Base-by-base conservation (phyloP, 2,888 invertebrate genomes). In the Trissoscelio sp. region DNA sequence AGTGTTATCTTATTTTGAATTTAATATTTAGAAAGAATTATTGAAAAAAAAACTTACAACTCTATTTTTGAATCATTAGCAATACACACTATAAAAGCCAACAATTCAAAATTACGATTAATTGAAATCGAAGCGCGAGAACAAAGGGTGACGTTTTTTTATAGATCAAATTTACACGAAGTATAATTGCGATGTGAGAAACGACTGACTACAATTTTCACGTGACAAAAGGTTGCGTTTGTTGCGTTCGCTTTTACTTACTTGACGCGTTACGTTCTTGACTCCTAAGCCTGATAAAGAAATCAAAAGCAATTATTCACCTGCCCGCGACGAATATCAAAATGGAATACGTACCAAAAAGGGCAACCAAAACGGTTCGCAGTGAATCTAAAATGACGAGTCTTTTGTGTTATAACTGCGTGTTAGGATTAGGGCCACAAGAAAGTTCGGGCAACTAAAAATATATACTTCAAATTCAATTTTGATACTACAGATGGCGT, bases 281-380 rank as follows among this genome's bases (percentile, higher is more conserved):
- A 62, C 4, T 62, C 42, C 12, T 31, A 58, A 79, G 66, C 64
- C 64, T 79, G 28, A 72, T 42, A 60, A 39, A 60, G 28, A 66
- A 79, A 79, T 79, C 79, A 79, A 79, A 79, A 79, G 60, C 72
- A 73, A 73, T 70, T 72, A 58, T 67, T 39, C 51, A 39, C 53
- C 64, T 78, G 69, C 55, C 64, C 51, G 51, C 57, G 14, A 57
- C 48, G 53, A 60, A 79, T 73, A 73, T 73, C 53, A 79, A 79
- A 78, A 79, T 31, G 34, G 11, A 51, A 51, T 31, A 34, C 14
- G 20, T 28, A 14, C 22, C 7, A 3, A 44, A 9, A 20, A 44
- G 24, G 39, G 12, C 16, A 14, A 60, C n/a, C n/a, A n/a, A 39
- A 46, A 34, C 9, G 4, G 20, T 62, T 60, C n/a, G 18, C 20